Evolutionary conservation across 1,140 invertebrate species (phyloP).

Genomic region (Stratiolaelaps scimitus): DNA sequence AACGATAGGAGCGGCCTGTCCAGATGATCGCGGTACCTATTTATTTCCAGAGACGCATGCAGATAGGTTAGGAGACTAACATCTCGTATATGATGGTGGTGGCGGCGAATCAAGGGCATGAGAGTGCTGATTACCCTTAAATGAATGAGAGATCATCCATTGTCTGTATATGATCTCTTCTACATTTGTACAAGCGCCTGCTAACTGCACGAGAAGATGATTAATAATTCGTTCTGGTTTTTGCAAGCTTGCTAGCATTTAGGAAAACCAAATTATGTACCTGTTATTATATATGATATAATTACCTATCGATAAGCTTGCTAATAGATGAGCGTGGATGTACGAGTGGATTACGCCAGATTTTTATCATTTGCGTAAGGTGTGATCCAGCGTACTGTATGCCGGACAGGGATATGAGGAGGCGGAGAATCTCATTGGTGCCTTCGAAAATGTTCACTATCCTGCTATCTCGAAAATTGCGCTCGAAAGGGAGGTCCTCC

Average conservation of each 20-base stretch:
- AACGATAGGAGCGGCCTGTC: background rate
- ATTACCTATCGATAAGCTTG: conserved; percentile 20
- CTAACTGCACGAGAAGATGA: no score
- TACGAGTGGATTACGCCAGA: conserved; percentile 43
- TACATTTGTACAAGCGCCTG: no score
- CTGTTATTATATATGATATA: no score
- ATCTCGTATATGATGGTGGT: no score
- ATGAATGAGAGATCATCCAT: no score
- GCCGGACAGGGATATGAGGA: conserved; percentile 48
- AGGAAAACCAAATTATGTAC: no score
- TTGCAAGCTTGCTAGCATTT: no score
- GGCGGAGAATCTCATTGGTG: conserved; percentile 48
- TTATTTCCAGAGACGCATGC: no score
- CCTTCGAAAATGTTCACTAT: conserved; percentile 50
- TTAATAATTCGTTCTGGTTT: background rate
- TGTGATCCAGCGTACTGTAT: conserved; percentile 41
- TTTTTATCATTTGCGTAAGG: conserved; percentile 44
- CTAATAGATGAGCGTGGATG: conserved; percentile 36
- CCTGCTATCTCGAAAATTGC: conserved; percentile 46
- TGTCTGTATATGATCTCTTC: no score
- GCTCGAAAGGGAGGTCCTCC: conserved; percentile 46
- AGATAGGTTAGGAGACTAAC: no score
- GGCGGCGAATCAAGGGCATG: no score
- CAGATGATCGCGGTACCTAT: background rate
- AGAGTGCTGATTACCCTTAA: no score